phyloP scores from a whole-genome alignment of 1,140 invertebrate species.

The Lepidostoma basale region DNA sequence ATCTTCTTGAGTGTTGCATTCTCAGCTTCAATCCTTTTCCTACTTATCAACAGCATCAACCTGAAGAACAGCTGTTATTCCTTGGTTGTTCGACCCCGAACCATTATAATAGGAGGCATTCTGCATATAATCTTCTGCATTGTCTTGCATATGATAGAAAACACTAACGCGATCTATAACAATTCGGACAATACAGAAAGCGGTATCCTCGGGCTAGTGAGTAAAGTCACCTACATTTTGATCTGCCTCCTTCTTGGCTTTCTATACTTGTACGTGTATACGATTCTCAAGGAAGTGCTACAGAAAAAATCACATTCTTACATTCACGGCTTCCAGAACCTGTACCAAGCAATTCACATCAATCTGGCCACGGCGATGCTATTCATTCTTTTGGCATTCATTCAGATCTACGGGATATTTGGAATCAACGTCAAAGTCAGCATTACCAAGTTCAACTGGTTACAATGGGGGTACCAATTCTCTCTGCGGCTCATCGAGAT shows the following conservation, averaged over 20 bases:
- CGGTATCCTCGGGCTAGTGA: slow-evolving; percentile 74
- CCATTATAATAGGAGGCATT: slow-evolving; percentile 74
- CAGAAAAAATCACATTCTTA: slow-evolving; percentile 71
- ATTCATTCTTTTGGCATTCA: slow-evolving; percentile 78
- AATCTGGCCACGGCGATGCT: slow-evolving; percentile 83
- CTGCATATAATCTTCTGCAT: slow-evolving; percentile 79
- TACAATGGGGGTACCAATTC: slow-evolving; percentile 89
- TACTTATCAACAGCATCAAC: slow-evolving; percentile 75
- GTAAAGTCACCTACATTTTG: slow-evolving; percentile 81
- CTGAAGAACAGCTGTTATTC: slow-evolving; percentile 68
- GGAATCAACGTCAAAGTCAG: slow-evolving; percentile 66
- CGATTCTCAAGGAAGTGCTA: slow-evolving; percentile 68
- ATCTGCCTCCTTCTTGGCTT: slow-evolving; percentile 79
- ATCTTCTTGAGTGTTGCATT: slow-evolving; percentile 86
- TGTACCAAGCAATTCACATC: slow-evolving; percentile 82
- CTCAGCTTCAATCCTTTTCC: slow-evolving; percentile 81
- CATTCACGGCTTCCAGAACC: slow-evolving; percentile 69
- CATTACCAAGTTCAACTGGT: slow-evolving; percentile 71
- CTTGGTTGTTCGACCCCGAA: slow-evolving; percentile 73
- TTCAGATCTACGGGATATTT: slow-evolving; percentile 84
- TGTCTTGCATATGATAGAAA: slow-evolving; percentile 78
- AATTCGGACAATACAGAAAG: slow-evolving; percentile 58
- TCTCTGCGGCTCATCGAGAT: slow-evolving; percentile 83
- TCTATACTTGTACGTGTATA: slow-evolving; percentile 84
- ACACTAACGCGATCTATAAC: slow-evolving; percentile 57